A percentile compares a stretch with the other conserved stretches of the same genome.
phyloP scores from a whole-genome alignment of 2,888 invertebrate species.

The Lycocerus yunnanus region DNA sequence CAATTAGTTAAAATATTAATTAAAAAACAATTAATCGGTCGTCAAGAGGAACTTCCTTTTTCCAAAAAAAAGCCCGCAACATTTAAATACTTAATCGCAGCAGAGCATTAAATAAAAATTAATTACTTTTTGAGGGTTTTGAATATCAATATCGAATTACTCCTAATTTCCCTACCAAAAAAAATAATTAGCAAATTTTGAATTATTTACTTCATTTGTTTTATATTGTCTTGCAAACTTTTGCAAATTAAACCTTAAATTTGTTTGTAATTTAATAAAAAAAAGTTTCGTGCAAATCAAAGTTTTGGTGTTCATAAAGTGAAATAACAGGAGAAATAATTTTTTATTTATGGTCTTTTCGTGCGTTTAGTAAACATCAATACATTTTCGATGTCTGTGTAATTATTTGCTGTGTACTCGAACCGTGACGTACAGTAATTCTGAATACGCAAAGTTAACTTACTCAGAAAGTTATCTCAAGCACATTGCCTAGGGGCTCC shows the following conservation, averaged over 20 bases:
- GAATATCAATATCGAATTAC: neutral
- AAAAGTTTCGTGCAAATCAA: neutral
- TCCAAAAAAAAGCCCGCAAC: neutral
- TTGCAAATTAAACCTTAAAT: neutral
- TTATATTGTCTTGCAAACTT: neutral
- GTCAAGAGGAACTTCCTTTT: neutral
- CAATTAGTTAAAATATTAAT: neutral
- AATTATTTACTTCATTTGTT: neutral
- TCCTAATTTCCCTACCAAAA: neutral
- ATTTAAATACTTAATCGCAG: neutral
- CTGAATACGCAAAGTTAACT: slow-evolving; percentile 41
- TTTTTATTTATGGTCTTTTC: slow-evolving; percentile 16
- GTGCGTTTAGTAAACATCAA: slow-evolving; percentile 12
- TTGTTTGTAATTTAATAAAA: neutral
- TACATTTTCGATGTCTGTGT: slow-evolving; percentile 20
- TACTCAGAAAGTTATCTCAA: slow-evolving; percentile 39
- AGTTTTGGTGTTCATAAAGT: neutral
- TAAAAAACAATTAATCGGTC: neutral
- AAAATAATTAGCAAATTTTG: neutral
- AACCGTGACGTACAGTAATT: slow-evolving; percentile 32
- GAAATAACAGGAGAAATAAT: neutral
- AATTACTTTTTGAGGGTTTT: slow-evolving; percentile 3
- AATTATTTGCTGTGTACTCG: slow-evolving; percentile 26
- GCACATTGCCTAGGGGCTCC: slow-evolving; percentile 36
- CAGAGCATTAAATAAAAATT: neutral